Base-by-base conservation (phyloP, 2,797 vertebrate genomes). In the Allobates femoralis region DNA sequence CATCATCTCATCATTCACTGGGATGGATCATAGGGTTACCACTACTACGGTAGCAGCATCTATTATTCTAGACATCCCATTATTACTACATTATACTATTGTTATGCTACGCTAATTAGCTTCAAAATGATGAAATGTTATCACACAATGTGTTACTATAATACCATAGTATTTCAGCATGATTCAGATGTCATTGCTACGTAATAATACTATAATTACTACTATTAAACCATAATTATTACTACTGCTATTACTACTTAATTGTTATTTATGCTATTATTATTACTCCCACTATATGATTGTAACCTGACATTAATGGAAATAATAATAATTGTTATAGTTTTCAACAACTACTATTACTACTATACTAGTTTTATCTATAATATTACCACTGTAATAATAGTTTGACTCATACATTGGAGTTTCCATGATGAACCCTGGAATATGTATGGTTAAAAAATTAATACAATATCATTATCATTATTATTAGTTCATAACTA, bases 1-100 rank as follows among this genome's bases (percentile, higher is more conserved):
- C 32, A 73, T 41, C 23, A 82, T 41, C 51, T 56, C 30, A 82
- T 82, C 69, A 21, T 30, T 82, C 62, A 34, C 66, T 71, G 64
- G 32, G 46, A 19, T 71, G 46, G n/a, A 14, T 34, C 28, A 18
- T 64, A 5, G 28, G 12, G 19, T 80, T 30, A 30, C 23, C 7
- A n/a, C 4, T 46, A 2, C n/a, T 15, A 7, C 18, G 10, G 15
- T 37, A 28, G 2, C 8, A 71, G 5, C 30, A 30, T 19, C n/a
- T 16, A 5, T 76, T 37, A 23, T 26, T 46, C 18, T n/a, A 64
- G 41, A 5, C 37, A 0, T 32, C 41, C 7, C n/a, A 56, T 16
- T 62, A 62, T 60, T 60, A 79, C 16, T 58, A 19, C n/a, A 74
- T 50, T 21, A 15, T 69, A 8, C 10, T 71, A 71, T 71, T 37